phyloP scores from a whole-genome alignment of 2,797 vertebrate species.

The Manis javanica region DNA sequence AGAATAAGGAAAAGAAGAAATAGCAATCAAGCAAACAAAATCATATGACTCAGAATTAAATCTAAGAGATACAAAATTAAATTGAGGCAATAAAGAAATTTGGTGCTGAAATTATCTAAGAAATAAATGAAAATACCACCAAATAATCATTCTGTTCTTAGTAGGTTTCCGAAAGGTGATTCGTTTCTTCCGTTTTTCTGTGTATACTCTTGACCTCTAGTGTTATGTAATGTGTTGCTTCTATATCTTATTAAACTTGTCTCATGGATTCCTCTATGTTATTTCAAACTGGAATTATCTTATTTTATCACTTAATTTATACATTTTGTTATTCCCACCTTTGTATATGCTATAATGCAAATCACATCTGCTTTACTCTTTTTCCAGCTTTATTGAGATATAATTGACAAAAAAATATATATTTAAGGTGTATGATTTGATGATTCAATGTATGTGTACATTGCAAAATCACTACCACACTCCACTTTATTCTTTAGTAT shows the following conservation, averaged over 20 bases:
- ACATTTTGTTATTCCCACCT: neutral
- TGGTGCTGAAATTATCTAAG: neutral
- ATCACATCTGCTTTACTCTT: neutral
- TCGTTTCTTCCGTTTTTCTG: neutral
- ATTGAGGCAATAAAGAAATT: neutral
- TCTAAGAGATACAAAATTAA: neutral
- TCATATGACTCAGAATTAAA: neutral
- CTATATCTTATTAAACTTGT: no score
- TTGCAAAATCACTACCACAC: neutral
- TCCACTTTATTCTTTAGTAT: neutral
- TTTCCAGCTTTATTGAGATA: neutral
- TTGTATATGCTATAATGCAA: neutral
- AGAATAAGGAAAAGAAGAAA: neutral
- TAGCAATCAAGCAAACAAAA: neutral
- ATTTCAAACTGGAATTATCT: neutral
- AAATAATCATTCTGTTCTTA: neutral
- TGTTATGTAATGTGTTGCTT: neutral
- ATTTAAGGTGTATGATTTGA: neutral
- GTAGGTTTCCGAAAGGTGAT: neutral
- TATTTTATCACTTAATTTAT: neutral
- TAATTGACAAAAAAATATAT: neutral
- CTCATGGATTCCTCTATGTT: neutral
- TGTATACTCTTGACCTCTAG: rapidly evolving
- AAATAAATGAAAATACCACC: neutral
- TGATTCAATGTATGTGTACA: neutral